Conservation (phyloP, 2,113 vertebrate species). For the Marmota monax region DNA sequence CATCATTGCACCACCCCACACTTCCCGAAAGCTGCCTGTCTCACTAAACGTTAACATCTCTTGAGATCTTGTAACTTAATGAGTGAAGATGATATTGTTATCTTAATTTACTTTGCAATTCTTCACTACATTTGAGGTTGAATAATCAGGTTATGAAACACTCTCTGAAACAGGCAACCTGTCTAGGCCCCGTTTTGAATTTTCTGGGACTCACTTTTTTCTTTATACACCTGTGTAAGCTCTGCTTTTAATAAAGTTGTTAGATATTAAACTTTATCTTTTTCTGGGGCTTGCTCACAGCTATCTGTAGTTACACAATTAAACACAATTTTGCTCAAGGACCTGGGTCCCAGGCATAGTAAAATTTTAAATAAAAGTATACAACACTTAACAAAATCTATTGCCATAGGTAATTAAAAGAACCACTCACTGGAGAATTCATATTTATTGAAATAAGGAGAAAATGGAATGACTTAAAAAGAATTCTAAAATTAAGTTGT, state of each 20-base stretch:
- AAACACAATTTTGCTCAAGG: not conserved
- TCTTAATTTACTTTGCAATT: not conserved
- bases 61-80: not conserved
- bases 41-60: not conserved
- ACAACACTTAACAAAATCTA: not conserved
- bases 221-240: not conserved
- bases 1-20: rapidly evolving
- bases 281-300: not conserved
- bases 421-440: not conserved
- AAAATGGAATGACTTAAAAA: not conserved
- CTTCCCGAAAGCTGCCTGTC: not conserved
- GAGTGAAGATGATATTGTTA: not conserved
- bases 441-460: not conserved
- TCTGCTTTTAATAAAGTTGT: not conserved
- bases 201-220: not conserved
- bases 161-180: not conserved
- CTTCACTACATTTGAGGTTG: not conserved
- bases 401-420: not conserved
- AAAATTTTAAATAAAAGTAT: not conserved
- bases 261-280: not conserved
- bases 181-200: not conserved
- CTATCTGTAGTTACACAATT: not conserved
- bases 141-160: not conserved
- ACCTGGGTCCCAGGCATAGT: not conserved
- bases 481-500: not conserved